Evolutionary conservation across 2,888 invertebrate genomes (phyloP).

Genomic region (Phrixothrix hirtus): DNA sequence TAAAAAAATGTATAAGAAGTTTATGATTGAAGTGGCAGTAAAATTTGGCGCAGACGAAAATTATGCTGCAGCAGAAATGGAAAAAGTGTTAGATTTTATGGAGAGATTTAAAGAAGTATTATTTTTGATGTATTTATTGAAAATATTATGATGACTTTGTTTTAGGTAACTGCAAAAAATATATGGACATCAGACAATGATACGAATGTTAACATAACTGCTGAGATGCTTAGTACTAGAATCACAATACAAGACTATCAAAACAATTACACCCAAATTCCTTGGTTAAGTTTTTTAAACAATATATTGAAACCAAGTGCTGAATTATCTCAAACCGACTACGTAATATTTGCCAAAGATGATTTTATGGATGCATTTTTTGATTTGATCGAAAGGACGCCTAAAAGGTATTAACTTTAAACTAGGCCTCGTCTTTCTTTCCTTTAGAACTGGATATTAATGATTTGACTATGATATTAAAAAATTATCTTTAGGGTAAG

Average conservation of each 20-base stretch:
- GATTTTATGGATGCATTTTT: slow-evolving; percentile 4
- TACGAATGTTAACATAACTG: neutral
- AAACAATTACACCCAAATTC: slow-evolving; percentile 1
- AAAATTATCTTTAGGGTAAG: too few relatives aligned
- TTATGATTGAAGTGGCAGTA: slow-evolving; percentile 40
- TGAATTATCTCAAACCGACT: slow-evolving; percentile 4
- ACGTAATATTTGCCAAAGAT: slow-evolving; percentile 7
- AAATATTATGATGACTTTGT: neutral
- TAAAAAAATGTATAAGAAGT: slow-evolving; percentile 16
- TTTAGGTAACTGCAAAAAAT: neutral
- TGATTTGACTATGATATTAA: too few relatives aligned
- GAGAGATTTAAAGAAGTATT: slow-evolving; percentile 36
- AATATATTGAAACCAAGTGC: slow-evolving; percentile 7
- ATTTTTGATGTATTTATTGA: neutral
- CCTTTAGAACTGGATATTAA: too few relatives aligned
- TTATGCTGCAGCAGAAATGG: slow-evolving; percentile 34
- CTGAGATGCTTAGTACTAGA: slow-evolving; percentile 1
- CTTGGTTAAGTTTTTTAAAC: slow-evolving; percentile 14
- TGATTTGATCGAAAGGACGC: slow-evolving; percentile 11
- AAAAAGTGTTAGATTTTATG: slow-evolving; percentile 38
- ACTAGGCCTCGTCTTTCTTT: neutral
- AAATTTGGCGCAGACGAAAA: slow-evolving; percentile 35
- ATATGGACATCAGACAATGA: neutral
- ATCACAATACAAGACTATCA: slow-evolving; percentile 10
- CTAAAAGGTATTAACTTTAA: slow-evolving; percentile 12